Evolutionary conservation across 1,140 invertebrate genomes (phyloP), one percentile per base, ranked within the genome.

Genomic region (Drosophila teissieri): DNA sequence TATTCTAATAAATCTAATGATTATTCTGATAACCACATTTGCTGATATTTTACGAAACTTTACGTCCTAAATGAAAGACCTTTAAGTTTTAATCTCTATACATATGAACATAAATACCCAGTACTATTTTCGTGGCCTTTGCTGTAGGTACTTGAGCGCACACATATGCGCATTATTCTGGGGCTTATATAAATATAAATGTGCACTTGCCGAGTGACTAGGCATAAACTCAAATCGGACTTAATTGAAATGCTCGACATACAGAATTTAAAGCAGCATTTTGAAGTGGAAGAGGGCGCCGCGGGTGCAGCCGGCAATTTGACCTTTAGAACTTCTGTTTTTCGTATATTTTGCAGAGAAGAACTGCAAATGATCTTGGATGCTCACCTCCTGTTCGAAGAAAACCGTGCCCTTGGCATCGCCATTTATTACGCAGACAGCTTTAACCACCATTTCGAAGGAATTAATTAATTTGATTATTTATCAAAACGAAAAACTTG

Each of bases 351-450:
- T 44, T 8, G 5, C 4, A 1, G 24, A 1, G 8, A 1, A 5
- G 27, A 51, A 15, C 8, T 8, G 6, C 4, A 24, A n/a, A 34
- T n/a, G 10, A n/a, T 37, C 10, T 5, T 24, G 6, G 19, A 14
- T 24, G 57, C 78, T 93, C 94, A 96, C 96, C 92, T 94, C 92
- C 93, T 97, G 96, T 45, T 95, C 94, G 84, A 98, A 97, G 88
- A 93, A 94, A 63, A 98, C 92, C 4, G 95, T 96, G 70, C 97
- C 97, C 72, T 95, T 95, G 44, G 97, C 96, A 90, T 97, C 96
- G 14, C 97, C 96, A 60, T 95, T 95, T 55, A 98, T 93, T 78
- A 98, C 96, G 92, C 96, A 97, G 24, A 97, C 96, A 58, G 97
- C 97, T 94, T 97, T 97, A 34, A 93, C 92, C 86, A 93, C 91